Percentiles rank a stretch among this genome's conserved stretches.
phyloP scores from a whole-genome alignment of 2,113 vertebrate species.

The Pelmatolapia mariae region DNA sequence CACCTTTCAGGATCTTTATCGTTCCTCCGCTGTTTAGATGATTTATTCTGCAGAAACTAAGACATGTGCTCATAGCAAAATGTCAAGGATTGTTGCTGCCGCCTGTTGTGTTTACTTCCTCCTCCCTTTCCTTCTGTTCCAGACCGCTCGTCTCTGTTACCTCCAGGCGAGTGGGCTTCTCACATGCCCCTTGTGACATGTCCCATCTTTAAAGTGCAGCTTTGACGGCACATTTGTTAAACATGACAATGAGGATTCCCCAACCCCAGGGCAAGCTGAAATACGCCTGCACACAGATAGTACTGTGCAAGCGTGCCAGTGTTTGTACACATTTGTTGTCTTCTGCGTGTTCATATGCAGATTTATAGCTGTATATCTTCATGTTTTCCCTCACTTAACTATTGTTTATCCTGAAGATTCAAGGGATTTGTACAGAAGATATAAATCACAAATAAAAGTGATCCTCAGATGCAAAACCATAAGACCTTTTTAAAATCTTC shows the following conservation, averaged over 20 bases:
- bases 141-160: background rate
- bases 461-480: background rate
- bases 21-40: background rate
- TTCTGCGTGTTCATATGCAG: background rate
- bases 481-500: background rate
- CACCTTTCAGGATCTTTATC: conserved; percentile 8
- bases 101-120: conserved; percentile 34
- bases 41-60: conserved; percentile 14
- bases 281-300: background rate
- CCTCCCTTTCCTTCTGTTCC: conserved; percentile 18
- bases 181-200: background rate
- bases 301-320: background rate
- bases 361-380: background rate
- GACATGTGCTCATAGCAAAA: conserved; percentile 19
- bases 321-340: background rate
- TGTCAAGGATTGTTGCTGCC: conserved; percentile 36
- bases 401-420: background rate
- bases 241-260: background rate
- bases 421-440: background rate
- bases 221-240: conserved; percentile 24
- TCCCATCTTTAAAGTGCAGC: conserved; percentile 42
- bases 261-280: background rate
- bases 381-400: background rate
- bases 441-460: background rate
- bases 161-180: conserved; percentile 2